Conservation (phyloP, 2,113 vertebrate species). For the Podocnemis expansa region DNA sequence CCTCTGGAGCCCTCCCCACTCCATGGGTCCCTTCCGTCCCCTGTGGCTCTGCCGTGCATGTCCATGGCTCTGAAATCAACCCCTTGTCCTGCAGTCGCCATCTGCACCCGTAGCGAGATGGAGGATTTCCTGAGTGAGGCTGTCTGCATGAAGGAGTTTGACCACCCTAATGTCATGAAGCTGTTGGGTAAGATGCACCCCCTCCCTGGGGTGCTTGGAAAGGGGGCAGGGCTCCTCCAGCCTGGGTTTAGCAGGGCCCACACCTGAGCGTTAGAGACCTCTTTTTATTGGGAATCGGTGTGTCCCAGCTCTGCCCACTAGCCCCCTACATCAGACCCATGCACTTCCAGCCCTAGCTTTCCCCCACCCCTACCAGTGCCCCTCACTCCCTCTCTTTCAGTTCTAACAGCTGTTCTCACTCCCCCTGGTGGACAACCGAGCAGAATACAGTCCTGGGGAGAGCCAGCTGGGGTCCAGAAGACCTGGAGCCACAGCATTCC, state of each 20-base stretch:
- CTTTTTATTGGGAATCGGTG: no score
- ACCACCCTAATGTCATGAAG: constrained; percentile 92
- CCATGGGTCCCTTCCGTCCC: neutral
- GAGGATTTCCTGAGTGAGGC: constrained; percentile 93
- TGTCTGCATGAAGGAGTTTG: constrained; percentile 95
- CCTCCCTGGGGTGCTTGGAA: neutral
- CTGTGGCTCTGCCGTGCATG: neutral
- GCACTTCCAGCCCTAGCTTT: neutral
- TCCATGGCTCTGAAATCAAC: neutral
- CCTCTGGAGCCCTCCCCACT: no score
- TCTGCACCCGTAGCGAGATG: constrained; percentile 92
- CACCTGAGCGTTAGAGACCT: no score
- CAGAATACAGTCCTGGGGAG: no score
- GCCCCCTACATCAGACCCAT: neutral
- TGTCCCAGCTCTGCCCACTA: no score
- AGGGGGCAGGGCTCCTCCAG: neutral
- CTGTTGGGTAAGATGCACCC: constrained; percentile 83
- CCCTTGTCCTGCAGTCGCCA: constrained; percentile 79
- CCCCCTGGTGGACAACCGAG: no score
- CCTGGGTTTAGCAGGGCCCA: no score
- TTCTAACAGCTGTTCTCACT: no score
- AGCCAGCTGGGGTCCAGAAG: neutral
- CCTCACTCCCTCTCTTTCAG: no score
- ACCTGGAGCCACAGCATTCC: no score
- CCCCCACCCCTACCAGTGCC: no score